phyloP scores from a whole-genome alignment of 2,888 invertebrate genomes.

The Xestia c-nigrum region DNA sequence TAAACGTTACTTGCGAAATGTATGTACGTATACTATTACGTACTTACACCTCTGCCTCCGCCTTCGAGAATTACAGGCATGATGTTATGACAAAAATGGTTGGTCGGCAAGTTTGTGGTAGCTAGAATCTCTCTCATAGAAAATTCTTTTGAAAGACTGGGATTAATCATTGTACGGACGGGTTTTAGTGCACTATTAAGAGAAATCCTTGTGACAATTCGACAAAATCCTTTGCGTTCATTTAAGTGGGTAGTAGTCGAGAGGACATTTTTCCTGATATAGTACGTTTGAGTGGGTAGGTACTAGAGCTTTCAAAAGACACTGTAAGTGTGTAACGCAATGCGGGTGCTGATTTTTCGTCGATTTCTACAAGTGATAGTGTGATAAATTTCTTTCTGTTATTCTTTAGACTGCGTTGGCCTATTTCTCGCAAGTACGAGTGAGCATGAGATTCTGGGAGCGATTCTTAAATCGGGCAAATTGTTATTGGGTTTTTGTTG shows the following conservation, averaged over 20 bases:
- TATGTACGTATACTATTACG: no score
- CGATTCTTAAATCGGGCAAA: no score
- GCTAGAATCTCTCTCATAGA: conserved; percentile 8
- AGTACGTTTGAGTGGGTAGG: neutral
- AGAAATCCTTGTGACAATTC: conserved; percentile 42
- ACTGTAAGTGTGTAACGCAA: neutral
- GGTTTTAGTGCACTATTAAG: conserved; percentile 14
- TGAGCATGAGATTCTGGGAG: no score
- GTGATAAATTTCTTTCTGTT: neutral
- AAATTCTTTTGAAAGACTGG: conserved; percentile 35
- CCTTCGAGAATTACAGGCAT: no score
- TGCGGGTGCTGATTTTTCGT: neutral
- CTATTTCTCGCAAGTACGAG: no score
- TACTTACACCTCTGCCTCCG: no score
- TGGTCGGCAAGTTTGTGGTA: conserved; percentile 17
- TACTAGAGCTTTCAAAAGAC: neutral
- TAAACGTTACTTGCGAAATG: no score
- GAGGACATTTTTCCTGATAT: neutral
- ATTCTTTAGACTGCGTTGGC: neutral
- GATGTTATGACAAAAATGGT: conserved; percentile 8
- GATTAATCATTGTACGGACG: conserved; percentile 41
- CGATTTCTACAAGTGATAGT: neutral
- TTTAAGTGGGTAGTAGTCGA: conserved; percentile 3
- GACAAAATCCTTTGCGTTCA: conserved; percentile 18
- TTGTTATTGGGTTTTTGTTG: no score